These are phyloP conservation scores for Apeltes quadracus DNA, from an alignment of 2,113 vertebrate genomes.

Conservation along the genomic window DNA sequence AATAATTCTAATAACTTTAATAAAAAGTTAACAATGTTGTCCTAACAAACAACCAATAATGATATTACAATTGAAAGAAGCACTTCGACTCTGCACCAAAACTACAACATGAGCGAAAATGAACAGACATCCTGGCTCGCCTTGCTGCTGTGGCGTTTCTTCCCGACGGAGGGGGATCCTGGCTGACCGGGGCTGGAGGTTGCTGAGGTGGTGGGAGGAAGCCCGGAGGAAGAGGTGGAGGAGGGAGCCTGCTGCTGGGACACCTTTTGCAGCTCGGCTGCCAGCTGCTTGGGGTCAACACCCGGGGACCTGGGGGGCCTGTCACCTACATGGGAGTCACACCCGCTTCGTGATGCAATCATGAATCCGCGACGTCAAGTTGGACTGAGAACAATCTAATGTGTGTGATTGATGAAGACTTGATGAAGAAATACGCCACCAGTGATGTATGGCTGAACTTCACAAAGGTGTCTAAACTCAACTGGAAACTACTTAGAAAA, in stretches of 20 bases:
- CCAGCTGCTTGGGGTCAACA: conserved; percentile 96
- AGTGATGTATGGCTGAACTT: neutral
- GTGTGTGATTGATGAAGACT: conserved; percentile 4
- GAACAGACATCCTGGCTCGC: conserved; percentile 65
- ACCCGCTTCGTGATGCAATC: neutral
- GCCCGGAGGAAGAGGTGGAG: conserved; percentile 76
- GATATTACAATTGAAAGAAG: neutral
- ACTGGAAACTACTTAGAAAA: conserved; percentile 15
- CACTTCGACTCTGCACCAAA: neutral
- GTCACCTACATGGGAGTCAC: conserved; percentile 79
- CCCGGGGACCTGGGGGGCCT: conserved; percentile 92
- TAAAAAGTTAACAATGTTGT: no score
- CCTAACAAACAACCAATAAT: neutral
- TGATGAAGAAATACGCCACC: conserved; percentile 19
- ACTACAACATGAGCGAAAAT: neutral
- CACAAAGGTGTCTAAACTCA: neutral
- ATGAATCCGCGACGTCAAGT: neutral
- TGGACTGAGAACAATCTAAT: conserved; percentile 1
- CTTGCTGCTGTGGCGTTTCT: conserved; percentile 95
- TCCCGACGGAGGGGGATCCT: conserved; percentile 93
- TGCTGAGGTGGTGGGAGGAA: conserved; percentile 86
- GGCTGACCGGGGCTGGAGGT: conserved; percentile 93
- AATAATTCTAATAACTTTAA: no score
- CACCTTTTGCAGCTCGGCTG: conserved; percentile 97
- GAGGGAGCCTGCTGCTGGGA: conserved; percentile 90